Base-by-base conservation (phyloP, 2,888 invertebrate genomes). In the Brachylomia viminalis region DNA sequence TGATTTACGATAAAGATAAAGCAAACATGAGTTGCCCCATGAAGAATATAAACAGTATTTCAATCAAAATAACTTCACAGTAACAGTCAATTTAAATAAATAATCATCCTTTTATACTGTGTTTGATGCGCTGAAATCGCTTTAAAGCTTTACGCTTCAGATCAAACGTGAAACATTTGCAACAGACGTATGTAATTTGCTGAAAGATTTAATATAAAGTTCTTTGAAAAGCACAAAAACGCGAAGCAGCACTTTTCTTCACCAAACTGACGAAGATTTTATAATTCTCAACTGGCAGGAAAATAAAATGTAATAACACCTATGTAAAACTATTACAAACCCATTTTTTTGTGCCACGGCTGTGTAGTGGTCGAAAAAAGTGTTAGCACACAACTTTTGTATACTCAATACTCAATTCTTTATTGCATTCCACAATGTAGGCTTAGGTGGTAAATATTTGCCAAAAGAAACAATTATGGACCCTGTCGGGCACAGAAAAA, bases 111-210 rank as follows among this genome's bases (percentile, higher is more conserved):
- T 78, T 30, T 10, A 38, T 17, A 47, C 2, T 20, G 23, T 45
- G 38, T 27, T 47, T 38, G 13, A 56, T 47, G 27, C 27, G 45
- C 54, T 77, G 52, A 38, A 75, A 78, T 56, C 45, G 38, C 11
- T 67, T 61, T 13, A 20, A 61, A 69, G 38, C 45, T 71, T 38
- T 47, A 54, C 20, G 20, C 30, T 62, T 30, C 54, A 72, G 38
- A 47, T 49, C 30, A 42, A 77, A 72, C 15, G 38, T 56, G 33
- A 47, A 80, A 30, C 47, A 47, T 61, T 70, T n/a, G 20, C 30
- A 67, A 56, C 49, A 56, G 33, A 27, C n/a, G 30, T 11, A 64
- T 13, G 30, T 47, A n/a, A 70, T 65, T 59, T 33, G 23, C 23
- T 76, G 7, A 65, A 75, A 47, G 5, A 42, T 69, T 47, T 27